Conservation (phyloP, 2,888 invertebrate genomes). For the Drosophila koepferae region DNA sequence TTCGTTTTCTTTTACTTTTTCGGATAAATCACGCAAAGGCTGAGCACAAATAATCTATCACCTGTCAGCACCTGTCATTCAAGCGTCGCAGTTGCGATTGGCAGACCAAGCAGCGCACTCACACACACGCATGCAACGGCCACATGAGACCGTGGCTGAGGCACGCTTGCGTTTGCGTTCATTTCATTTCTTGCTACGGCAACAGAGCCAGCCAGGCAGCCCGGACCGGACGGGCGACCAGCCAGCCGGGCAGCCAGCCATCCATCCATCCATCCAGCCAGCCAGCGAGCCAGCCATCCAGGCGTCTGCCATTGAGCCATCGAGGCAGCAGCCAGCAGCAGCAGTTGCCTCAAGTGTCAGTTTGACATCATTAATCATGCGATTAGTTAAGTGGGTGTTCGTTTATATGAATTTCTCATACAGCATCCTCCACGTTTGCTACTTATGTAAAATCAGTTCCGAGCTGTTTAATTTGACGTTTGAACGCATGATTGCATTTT, state of each 20-base stretch:
- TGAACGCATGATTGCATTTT: slow-evolving; percentile 82
- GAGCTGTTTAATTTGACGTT: slow-evolving; percentile 82
- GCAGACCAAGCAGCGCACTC: slow-evolving; percentile 55
- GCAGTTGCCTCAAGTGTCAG: slow-evolving; percentile 70
- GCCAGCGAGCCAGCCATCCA: slow-evolving; percentile 42
- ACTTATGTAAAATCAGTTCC: slow-evolving; percentile 77
- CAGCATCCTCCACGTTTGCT: slow-evolving; percentile 42
- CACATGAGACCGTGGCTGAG: slow-evolving; percentile 1
- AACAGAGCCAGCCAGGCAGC: slow-evolving; percentile 29
- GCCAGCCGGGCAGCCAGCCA: slow-evolving; percentile 5
- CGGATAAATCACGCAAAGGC: slow-evolving; percentile 77
- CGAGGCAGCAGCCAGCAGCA: slow-evolving; percentile 12
- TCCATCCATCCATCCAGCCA: slow-evolving; percentile 2
- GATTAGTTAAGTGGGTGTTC: slow-evolving; percentile 83
- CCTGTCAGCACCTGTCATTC: slow-evolving; percentile 85
- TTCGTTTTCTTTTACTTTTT: slow-evolving; percentile 25
- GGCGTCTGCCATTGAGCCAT: slow-evolving; percentile 39
- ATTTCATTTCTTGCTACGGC: slow-evolving; percentile 31
- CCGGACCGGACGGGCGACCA: slow-evolving; percentile 22
- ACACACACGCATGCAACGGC: slow-evolving; percentile 19
- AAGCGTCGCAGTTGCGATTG: slow-evolving; percentile 82
- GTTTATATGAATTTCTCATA: slow-evolving; percentile 41
- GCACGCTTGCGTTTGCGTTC: slow-evolving; percentile 29
- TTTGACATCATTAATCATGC: slow-evolving; percentile 84
- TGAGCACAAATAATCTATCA: slow-evolving; percentile 83